phyloP scores from a whole-genome alignment of 1,140 invertebrate species.

The Pentalonia nigronervosa region DNA sequence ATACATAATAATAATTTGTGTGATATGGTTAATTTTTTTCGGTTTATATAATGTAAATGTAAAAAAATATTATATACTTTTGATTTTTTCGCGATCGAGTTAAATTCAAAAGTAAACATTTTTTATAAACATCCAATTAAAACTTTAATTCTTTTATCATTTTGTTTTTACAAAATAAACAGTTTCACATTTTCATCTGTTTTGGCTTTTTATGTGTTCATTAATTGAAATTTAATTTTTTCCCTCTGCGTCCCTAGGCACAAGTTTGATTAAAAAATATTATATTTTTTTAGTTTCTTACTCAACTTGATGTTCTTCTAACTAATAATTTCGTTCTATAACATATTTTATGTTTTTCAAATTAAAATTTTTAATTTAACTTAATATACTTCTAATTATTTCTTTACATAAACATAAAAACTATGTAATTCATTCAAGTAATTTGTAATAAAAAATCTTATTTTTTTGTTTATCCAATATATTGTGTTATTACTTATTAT shows the following conservation, averaged over 20 bases:
- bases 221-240: constrained; percentile 39
- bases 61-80: neutral
- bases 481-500: neutral
- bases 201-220: constrained; percentile 23
- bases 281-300: neutral
- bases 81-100: neutral
- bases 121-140: constrained; percentile 48
- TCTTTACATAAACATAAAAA: neutral
- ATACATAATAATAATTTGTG: neutral
- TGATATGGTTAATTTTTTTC: neutral
- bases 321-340: neutral
- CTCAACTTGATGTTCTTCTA: neutral
- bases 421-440: neutral
- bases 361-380: neutral
- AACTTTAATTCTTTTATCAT: constrained; percentile 35
- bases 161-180: constrained; percentile 38
- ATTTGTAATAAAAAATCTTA: neutral
- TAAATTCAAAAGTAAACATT: constrained; percentile 41
- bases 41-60: neutral
- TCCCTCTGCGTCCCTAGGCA: neutral
- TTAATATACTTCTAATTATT: neutral
- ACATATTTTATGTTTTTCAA: neutral
- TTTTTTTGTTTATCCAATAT: neutral
- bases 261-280: constrained; percentile 31
- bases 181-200: constrained; percentile 42